phyloP scores from a whole-genome alignment of 2,797 vertebrate species.

The Oophaga sylvatica region DNA sequence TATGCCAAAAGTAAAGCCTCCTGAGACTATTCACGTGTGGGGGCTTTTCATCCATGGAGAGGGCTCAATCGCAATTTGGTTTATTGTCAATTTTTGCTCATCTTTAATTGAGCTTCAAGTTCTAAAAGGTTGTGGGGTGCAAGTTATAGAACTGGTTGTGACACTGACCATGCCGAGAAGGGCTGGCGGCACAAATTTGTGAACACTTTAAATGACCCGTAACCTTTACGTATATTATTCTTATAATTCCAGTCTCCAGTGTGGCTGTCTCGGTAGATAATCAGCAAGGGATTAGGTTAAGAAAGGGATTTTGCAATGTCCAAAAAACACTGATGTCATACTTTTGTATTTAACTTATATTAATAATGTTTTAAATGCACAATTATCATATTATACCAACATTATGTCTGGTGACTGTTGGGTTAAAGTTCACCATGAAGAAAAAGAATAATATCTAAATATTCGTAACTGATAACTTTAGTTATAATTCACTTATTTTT shows the following conservation, averaged over 20 bases:
- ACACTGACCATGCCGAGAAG: no score
- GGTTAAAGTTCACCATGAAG: neutral
- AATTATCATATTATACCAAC: neutral
- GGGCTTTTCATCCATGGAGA: no score
- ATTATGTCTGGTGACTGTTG: neutral
- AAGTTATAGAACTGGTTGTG: no score
- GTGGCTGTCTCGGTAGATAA: neutral
- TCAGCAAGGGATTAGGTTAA: neutral
- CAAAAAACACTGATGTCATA: neutral
- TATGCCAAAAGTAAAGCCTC: no score
- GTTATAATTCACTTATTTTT: neutral
- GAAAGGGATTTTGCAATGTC: neutral
- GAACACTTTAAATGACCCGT: no score
- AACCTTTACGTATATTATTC: neutral
- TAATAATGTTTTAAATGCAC: neutral
- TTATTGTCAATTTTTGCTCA: no score
- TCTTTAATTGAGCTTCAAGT: no score
- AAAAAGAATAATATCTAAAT: neutral
- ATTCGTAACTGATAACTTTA: neutral
- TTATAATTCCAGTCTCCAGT: neutral
- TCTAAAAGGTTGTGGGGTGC: no score
- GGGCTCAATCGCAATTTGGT: no score
- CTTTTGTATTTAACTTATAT: neutral
- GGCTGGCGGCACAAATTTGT: no score
- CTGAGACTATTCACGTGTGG: no score